Percentiles rank a stretch among this genome's conserved stretches.
Conservation (phyloP, 2,888 invertebrate genomes). For the Papilio gigon region DNA sequence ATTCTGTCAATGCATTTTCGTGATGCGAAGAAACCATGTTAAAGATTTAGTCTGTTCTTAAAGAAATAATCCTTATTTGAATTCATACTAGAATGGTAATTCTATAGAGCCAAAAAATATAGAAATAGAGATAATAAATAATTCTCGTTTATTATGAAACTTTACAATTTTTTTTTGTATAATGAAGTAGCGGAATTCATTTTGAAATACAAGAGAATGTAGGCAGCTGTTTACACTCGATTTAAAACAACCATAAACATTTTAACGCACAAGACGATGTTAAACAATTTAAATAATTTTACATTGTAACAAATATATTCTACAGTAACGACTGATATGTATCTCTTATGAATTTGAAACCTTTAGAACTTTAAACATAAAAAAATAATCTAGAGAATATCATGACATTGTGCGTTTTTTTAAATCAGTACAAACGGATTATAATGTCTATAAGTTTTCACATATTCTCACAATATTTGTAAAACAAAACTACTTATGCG, state of each 20-base stretch:
- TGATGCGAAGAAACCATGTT: too few relatives aligned
- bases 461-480: neutral
- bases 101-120: too few relatives aligned
- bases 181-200: too few relatives aligned
- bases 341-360: constrained; percentile 23
- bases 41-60: too few relatives aligned
- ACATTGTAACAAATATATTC: constrained; percentile 20
- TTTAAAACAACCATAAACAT: neutral
- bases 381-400: neutral
- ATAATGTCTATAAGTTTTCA: neutral
- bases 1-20: too few relatives aligned
- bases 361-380: neutral
- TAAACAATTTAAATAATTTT: constrained; percentile 13
- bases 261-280: neutral
- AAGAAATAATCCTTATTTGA: too few relatives aligned
- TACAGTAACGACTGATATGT: constrained; percentile 42
- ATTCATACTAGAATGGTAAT: too few relatives aligned
- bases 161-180: too few relatives aligned
- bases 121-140: too few relatives aligned
- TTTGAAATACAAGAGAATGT: too few relatives aligned
- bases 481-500: neutral
- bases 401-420: constrained; percentile 1
- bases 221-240: too few relatives aligned
- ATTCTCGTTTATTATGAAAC: too few relatives aligned
- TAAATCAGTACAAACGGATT: neutral